Evolutionary conservation across 2,888 invertebrate species (phyloP), one percentile per base, ranked within the genome.

Genomic region (Cepaea hortensis): DNA sequence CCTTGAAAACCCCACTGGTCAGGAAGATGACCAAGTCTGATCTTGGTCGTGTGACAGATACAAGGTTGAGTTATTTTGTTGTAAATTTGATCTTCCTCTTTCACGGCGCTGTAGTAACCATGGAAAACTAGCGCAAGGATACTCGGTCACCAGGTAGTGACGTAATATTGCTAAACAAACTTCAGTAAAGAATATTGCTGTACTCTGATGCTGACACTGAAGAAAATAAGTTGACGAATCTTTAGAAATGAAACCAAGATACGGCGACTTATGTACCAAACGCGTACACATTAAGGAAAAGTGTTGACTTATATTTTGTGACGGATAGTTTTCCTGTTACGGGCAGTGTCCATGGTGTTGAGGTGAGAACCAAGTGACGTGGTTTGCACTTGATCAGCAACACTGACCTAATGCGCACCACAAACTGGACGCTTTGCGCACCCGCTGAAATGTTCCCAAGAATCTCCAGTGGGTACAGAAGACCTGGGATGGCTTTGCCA

Each of bases 101-200:
- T 73, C 73, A 73, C 82, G 50, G 72, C n/a, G 61, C 20, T 35
- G 5, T 61, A 7, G 79, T 83, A 50, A 77, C 77, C 68, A 76
- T 50, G 76, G 75, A 65, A 62, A 86, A 46, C 35, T 55, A 23
- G 55, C 80, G 68, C 6, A 65, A 35, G 23, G 20, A 20, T 61
- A 72, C 70, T 6, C n/a, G 35, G 77, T 72, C 35, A 55, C 62
- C 13, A 84, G 35, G 35, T n/a, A 65, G 68, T 70, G 79, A 85
- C 70, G 72, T 68, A 5, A 65, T 18, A 15, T 79, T 62, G n/a
- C 6, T n/a, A 35, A 35, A 23, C 23, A 79, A 61, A 79, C 35
- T n/a, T 18, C 6, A 68, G 68, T 68, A n/a, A 9, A 68, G 6
- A 55, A 6, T 9, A 55, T 55, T 11, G 2, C 55, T 55, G 6